Conservation (phyloP, 2,888 invertebrate genomes). For the Rhogogaster chlorosoma region DNA sequence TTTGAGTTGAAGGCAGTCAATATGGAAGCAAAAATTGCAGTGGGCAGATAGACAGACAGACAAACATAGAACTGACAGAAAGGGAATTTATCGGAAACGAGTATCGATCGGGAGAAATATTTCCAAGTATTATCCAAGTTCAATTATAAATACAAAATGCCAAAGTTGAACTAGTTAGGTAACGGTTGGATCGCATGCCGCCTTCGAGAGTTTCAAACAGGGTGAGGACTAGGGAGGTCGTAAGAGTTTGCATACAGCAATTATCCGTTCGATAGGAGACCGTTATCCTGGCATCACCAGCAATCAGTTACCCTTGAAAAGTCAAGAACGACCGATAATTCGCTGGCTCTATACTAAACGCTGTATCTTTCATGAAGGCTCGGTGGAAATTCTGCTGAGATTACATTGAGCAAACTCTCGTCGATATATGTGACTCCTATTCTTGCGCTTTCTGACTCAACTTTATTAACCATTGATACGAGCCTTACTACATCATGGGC, state of each 20-base stretch:
- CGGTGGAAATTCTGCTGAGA: not conserved
- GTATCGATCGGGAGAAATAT: not conserved
- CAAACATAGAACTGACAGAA: not conserved
- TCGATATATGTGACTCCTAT: not conserved
- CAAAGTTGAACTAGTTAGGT: constrained; percentile 59
- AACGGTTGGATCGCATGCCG: constrained; percentile 57
- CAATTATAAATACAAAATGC: constrained; percentile 58
- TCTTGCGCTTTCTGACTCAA: not conserved
- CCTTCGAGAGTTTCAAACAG: not conserved
- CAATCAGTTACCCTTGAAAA: constrained; percentile 50
- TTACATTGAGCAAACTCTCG: not conserved
- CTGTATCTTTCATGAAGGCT: not conserved
- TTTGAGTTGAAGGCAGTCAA: not conserved
- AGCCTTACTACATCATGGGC: not conserved
- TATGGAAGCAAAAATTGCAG: not conserved
- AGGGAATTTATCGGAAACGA: not conserved
- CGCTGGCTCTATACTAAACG: constrained; percentile 18
- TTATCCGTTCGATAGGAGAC: constrained; percentile 55
- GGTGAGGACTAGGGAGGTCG: constrained; percentile 30
- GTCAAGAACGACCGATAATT: constrained; percentile 45
- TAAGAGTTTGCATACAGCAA: constrained; percentile 41
- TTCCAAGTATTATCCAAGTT: constrained; percentile 54
- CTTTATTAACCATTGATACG: constrained; percentile 30
- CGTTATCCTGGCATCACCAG: constrained; percentile 40
- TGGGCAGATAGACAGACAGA: not conserved